These are phyloP conservation scores for Mungos mungo DNA, from an alignment of 2,113 vertebrate species.

Conservation along the genomic window DNA sequence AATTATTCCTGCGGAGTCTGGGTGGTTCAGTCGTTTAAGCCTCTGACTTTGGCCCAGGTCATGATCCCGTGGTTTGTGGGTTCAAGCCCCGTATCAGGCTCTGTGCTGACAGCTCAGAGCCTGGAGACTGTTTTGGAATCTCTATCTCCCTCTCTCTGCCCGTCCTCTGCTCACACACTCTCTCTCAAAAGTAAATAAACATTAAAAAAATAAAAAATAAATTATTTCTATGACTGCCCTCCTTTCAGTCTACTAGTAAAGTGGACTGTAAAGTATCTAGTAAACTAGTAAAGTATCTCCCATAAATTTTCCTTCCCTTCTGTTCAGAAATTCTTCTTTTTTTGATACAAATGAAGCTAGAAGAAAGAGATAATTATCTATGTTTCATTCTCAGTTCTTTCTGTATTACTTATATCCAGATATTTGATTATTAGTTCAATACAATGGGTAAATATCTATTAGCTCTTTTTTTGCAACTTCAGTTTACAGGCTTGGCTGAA, in stretches of 20 bases:
- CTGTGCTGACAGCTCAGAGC: too few species aligned
- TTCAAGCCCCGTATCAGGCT: too few species aligned
- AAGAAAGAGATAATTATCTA: not conserved
- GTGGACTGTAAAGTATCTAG: not conserved
- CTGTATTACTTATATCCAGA: not conserved
- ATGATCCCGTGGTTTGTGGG: too few species aligned
- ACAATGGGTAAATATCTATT: not conserved
- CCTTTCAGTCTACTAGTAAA: conserved; percentile 3
- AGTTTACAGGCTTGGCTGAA: conserved; percentile 14
- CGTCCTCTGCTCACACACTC: too few species aligned
- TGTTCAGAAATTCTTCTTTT: conserved; percentile 34
- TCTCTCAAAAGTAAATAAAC: too few species aligned
- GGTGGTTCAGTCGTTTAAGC: too few species aligned
- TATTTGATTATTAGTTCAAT: conserved; percentile 24
- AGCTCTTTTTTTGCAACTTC: not conserved
- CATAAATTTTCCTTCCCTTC: not conserved
- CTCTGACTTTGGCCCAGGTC: too few species aligned
- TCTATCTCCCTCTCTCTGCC: too few species aligned
- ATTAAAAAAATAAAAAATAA: too few species aligned
- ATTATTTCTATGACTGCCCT: not conserved
- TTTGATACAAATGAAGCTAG: conserved; percentile 19
- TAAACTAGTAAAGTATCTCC: not conserved
- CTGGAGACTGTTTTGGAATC: too few species aligned
- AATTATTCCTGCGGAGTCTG: not conserved
- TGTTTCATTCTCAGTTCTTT: not conserved